A percentile compares a stretch with the other conserved stretches of the same genome.
Evolutionary conservation across 1,140 invertebrate genomes (phyloP).

Genomic region (Drosophila grimshawi): DNA sequence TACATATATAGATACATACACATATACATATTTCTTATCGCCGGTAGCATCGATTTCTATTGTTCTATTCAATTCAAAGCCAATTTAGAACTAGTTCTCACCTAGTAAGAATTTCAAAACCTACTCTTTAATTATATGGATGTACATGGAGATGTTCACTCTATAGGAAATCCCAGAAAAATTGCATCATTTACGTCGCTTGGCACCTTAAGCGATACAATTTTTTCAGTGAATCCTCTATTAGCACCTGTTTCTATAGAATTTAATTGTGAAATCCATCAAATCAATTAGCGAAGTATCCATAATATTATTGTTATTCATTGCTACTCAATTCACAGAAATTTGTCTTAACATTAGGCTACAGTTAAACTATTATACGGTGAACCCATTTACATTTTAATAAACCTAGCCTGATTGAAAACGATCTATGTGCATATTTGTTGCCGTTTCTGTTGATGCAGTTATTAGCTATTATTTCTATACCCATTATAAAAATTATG

Average conservation of each 20-base stretch:
- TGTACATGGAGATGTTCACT: slow-evolving; percentile 3
- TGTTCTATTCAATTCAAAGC: slow-evolving; percentile 43
- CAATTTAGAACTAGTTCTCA: slow-evolving; percentile 47
- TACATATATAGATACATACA: background rate
- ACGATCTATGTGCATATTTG: slow-evolving; percentile 58
- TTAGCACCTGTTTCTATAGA: slow-evolving; percentile 43
- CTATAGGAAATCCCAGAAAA: background rate
- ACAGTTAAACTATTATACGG: slow-evolving; percentile 61
- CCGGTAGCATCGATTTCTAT: slow-evolving; percentile 39
- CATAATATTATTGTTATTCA: slow-evolving; percentile 66
- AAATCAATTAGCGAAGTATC: slow-evolving; percentile 75
- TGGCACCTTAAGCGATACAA: slow-evolving; percentile 20
- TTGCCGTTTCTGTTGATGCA: slow-evolving; percentile 14
- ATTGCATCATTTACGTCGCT: slow-evolving; percentile 24
- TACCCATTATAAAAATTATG: background rate
- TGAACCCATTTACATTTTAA: slow-evolving; percentile 65
- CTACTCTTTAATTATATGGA: slow-evolving; percentile 14
- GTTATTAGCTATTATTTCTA: slow-evolving; percentile 39
- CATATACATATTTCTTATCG: slow-evolving; percentile 13
- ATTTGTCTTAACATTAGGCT: slow-evolving; percentile 60
- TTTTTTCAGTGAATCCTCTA: slow-evolving; percentile 1
- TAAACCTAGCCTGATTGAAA: slow-evolving; percentile 49
- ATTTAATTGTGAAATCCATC: slow-evolving; percentile 44
- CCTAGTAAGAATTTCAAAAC: slow-evolving; percentile 23
- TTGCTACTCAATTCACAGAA: slow-evolving; percentile 66